Percentiles rank a stretch among this genome's conserved stretches.
Conservation (phyloP, 2,888 invertebrate genomes). For the Aphodius sticticus region DNA sequence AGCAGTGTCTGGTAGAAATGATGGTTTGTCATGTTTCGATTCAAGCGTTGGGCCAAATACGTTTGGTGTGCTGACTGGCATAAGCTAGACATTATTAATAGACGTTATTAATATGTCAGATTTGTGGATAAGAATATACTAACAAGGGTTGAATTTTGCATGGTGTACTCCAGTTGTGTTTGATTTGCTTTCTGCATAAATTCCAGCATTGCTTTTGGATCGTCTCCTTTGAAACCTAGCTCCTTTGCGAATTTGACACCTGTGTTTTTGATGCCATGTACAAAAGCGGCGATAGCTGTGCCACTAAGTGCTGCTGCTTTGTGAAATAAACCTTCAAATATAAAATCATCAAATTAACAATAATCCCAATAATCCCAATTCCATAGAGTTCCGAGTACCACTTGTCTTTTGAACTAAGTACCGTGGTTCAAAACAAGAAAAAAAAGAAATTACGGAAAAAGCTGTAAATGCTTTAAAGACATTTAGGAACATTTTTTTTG, state of each 20-base stretch:
- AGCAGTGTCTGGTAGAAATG: constrained; percentile 46
- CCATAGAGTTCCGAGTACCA: too few relatives aligned
- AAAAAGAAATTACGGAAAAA: too few relatives aligned
- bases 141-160: neutral
- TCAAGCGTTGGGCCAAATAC: too few relatives aligned
- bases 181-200: constrained; percentile 30
- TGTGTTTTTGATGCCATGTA: constrained; percentile 28
- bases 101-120: too few relatives aligned
- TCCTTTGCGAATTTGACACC: constrained; percentile 36
- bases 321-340: constrained; percentile 24
- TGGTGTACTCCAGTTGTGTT: neutral
- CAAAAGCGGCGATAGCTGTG: constrained; percentile 18
- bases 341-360: neutral
- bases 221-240: constrained; percentile 28
- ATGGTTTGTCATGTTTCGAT: neutral
- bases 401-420: too few relatives aligned
- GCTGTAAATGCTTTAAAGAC: too few relatives aligned
- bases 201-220: constrained; percentile 32
- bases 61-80: too few relatives aligned
- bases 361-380: too few relatives aligned
- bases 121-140: neutral
- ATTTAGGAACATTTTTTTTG: too few relatives aligned
- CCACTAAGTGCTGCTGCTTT: constrained; percentile 30
- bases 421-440: too few relatives aligned
- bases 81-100: too few relatives aligned